Conservation (phyloP, 2,888 invertebrate genomes). For the Perdita meconis region DNA sequence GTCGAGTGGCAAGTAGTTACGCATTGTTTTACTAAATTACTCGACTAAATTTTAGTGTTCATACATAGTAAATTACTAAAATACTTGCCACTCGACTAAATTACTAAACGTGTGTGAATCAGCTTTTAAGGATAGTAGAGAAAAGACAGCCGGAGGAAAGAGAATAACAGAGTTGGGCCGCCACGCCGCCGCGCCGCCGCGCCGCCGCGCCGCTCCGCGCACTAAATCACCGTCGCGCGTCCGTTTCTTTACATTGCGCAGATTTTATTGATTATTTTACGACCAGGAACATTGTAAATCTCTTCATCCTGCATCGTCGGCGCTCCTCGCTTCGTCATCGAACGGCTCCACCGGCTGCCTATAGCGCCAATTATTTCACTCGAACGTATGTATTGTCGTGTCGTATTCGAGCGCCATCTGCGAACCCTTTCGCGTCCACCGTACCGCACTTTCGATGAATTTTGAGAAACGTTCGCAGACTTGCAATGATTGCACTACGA, state of each 20-base stretch:
- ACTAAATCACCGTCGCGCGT: conserved; percentile 83
- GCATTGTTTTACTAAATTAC: too few relatives aligned
- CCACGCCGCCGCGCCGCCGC: conserved; percentile 49
- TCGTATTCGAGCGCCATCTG: conserved; percentile 32
- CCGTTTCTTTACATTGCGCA: conserved; percentile 82
- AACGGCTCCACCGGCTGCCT: conserved; percentile 68
- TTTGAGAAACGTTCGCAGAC: too few relatives aligned
- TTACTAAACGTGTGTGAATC: too few relatives aligned
- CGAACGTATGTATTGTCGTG: conserved; percentile 71
- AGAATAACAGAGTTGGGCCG: conserved; percentile 32
- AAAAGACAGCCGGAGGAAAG: conserved; percentile 40
- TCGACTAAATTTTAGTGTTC: too few relatives aligned
- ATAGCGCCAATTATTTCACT: conserved; percentile 78
- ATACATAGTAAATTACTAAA: too few relatives aligned
- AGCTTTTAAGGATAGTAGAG: conserved; percentile 41
- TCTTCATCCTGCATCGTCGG: conserved; percentile 80
- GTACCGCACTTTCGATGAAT: too few relatives aligned
- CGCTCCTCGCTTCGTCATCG: conserved; percentile 66
- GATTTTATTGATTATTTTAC: conserved; percentile 84
- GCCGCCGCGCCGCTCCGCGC: conserved; percentile 45
- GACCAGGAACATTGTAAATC: conserved; percentile 83
- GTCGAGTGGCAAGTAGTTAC: too few relatives aligned
- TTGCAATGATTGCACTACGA: too few relatives aligned
- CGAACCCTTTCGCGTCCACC: background rate
- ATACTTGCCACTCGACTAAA: too few relatives aligned